These are phyloP conservation scores for Etheostoma cragini DNA, from an alignment of 2,113 vertebrate genomes.

Conservation along the genomic window DNA sequence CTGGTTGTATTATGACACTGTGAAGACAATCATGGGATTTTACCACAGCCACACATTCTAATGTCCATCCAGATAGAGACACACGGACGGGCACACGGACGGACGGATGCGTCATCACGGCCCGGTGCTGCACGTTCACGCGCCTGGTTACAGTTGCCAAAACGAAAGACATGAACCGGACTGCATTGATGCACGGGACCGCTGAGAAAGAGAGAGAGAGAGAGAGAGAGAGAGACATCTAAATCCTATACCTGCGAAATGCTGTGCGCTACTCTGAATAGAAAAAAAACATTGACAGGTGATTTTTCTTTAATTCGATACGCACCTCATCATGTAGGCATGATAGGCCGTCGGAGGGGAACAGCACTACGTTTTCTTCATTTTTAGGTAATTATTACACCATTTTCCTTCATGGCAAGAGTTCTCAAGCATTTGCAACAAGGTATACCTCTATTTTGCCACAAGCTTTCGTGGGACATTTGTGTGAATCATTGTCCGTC, in stretches of 20 bases:
- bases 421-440: constrained; percentile 96
- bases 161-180: constrained; percentile 62
- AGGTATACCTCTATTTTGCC: constrained; percentile 99
- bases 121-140: constrained; percentile 87
- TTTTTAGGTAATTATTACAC: constrained; percentile 71
- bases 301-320: constrained; percentile 77
- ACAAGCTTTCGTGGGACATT: constrained; percentile 90
- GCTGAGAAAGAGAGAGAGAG: constrained; percentile 72
- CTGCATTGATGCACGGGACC: constrained; percentile 66
- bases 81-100: constrained; percentile 12
- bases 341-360: constrained; percentile 74
- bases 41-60: constrained; percentile 73
- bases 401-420: constrained; percentile 84
- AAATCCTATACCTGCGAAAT: constrained; percentile 82
- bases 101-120: constrained; percentile 49
- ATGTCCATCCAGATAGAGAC: constrained; percentile 26
- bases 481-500: constrained; percentile 92
- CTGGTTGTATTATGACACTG: constrained; percentile 96
- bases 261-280: constrained; percentile 82
- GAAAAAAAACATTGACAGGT: constrained; percentile 78
- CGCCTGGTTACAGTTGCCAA: constrained; percentile 88
- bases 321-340: constrained; percentile 69
- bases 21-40: constrained; percentile 99
- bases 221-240: constrained; percentile 81
- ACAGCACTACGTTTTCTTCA: constrained; percentile 74